Base-by-base conservation (phyloP, 2,888 invertebrate genomes). In the Lottia gigantea region DNA sequence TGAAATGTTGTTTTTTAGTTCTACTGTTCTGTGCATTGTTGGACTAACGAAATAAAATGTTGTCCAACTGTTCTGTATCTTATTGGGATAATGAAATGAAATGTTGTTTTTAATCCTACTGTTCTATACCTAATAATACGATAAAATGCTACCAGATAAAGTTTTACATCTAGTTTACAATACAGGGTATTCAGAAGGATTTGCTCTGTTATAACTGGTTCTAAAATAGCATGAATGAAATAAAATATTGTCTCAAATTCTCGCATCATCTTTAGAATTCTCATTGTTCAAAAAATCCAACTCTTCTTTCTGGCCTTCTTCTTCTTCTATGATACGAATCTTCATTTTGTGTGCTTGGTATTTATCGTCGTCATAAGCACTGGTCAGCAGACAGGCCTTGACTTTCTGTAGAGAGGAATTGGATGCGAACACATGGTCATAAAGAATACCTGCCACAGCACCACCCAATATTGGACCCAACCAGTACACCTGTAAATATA, bases 401-500 rank as follows among this genome's bases (percentile, higher is more conserved):
- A 78, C 71, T 67, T 83, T 83, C 47, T 40, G 25, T 4, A 74
- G 49, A 1, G 79, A 74, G 0, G 84, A 80, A 68, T 83, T 82
- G 45, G 72, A 76, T 0, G 85, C 82, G 69, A 85, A 85, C 45
- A 85, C 49, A 69, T 79, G 73, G 49, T 85, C 85, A 69, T 85
- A 85, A n/a, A 84, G 63, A 1, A 85, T 73, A 0, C 78, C 83
- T 3, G 83, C 85, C 12, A 76, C 62, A 1, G 81, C 68, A 1
- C 82, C 85, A 11, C 85, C 85, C 8, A 79, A 25, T 66, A 83
- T 71, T 0, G 84, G 85, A 15, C 84, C 85, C 23, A 80, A 71
- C 84, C 83, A 84, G 77, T 84, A 84, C 14, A 83, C 78, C 85
- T 85, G 81, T 7, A 74, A 66, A 64, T n/a, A 49, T 4, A 19